phyloP scores from a whole-genome alignment of 2,113 vertebrate species.

The Tenebrosternarchus preto region DNA sequence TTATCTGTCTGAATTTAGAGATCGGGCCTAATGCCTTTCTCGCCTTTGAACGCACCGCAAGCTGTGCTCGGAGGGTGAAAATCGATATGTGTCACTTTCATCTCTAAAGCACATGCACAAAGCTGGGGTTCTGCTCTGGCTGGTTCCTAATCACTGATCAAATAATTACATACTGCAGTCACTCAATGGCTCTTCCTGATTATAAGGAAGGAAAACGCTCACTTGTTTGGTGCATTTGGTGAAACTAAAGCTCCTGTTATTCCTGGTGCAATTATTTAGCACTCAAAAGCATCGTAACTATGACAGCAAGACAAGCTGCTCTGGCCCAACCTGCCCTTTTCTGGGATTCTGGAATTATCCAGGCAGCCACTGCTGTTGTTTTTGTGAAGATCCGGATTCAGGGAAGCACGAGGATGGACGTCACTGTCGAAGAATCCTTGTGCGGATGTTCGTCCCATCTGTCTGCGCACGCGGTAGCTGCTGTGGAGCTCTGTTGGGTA shows the following conservation, averaged over 20 bases:
- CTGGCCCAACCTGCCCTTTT: neutral
- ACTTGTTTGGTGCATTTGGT: neutral
- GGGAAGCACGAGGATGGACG: neutral
- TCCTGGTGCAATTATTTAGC: neutral
- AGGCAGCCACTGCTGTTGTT: constrained; percentile 15
- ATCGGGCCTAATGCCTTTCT: constrained; percentile 47
- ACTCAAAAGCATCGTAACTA: neutral
- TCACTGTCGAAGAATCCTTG: neutral
- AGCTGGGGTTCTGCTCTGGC: neutral
- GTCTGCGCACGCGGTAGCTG: neutral
- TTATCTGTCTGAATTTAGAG: constrained; percentile 54
- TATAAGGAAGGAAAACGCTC: constrained; percentile 1
- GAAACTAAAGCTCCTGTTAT: no score
- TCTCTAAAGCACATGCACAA: neutral
- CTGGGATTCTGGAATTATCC: neutral
- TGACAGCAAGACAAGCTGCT: neutral
- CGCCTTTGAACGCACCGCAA: constrained; percentile 48
- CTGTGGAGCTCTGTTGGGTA: neutral
- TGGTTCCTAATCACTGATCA: constrained; percentile 16
- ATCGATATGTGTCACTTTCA: constrained; percentile 39
- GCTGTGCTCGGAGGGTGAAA: constrained; percentile 53
- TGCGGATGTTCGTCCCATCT: neutral
- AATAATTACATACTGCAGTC: constrained; percentile 32
- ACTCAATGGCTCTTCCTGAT: constrained; percentile 2
- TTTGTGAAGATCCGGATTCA: neutral